Conservation (phyloP, 2,888 invertebrate genomes). For the Aricia artaxerxes region DNA sequence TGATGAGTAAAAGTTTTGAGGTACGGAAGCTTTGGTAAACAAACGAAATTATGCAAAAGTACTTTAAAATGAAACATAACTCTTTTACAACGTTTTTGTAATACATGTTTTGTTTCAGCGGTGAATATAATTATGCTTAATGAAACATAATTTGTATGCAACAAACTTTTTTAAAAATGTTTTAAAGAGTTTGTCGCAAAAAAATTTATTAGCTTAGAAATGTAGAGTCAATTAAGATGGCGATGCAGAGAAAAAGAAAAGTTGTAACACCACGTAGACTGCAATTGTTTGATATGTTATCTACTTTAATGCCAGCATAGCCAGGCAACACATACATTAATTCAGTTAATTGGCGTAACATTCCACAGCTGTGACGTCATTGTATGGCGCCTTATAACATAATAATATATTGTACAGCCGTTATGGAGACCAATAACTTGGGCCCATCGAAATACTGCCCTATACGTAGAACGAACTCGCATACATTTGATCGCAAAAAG, state of each 20-base stretch:
- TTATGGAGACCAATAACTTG: not conserved
- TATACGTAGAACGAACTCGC: too few relatives aligned
- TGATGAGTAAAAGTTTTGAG: not conserved
- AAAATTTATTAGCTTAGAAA: not conserved
- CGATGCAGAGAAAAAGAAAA: not conserved
- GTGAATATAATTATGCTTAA: too few relatives aligned
- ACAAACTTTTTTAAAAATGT: too few relatives aligned
- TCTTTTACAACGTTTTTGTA: not conserved
- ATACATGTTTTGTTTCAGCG: too few relatives aligned
- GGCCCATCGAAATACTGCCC: not conserved
- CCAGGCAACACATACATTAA: not conserved
- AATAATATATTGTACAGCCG: not conserved
- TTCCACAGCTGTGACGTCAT: not conserved
- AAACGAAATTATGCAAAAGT: not conserved
- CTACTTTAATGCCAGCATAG: not conserved
- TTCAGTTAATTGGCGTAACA: conserved; percentile 18
- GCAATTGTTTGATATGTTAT: conserved; percentile 4
- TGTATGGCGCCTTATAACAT: not conserved
- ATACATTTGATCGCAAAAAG: too few relatives aligned
- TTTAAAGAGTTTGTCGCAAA: too few relatives aligned
- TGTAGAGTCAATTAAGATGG: not conserved
- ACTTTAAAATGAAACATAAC: not conserved
- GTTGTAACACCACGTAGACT: not conserved
- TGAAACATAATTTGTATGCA: too few relatives aligned
- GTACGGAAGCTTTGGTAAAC: not conserved